Percentiles rank a stretch among this genome's conserved stretches.
phyloP scores from a whole-genome alignment of 1,140 invertebrate genomes.

The Drosophila kohkoa region DNA sequence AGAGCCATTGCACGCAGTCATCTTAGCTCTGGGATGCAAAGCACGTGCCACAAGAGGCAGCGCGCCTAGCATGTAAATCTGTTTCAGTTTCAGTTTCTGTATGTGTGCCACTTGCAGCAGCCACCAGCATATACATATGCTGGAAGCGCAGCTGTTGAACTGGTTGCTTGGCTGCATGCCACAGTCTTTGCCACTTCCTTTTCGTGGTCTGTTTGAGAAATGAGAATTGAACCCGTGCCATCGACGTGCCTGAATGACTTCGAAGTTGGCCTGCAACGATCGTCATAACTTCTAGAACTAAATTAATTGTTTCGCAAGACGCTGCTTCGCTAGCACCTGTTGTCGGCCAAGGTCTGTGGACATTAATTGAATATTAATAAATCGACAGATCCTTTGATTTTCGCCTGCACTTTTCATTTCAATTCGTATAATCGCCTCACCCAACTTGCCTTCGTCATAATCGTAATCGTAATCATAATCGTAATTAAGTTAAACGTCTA shows the following conservation, averaged over 20 bases:
- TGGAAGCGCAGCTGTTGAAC: slow-evolving; percentile 51
- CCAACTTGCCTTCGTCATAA: slow-evolving; percentile 49
- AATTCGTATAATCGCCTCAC: slow-evolving; percentile 48
- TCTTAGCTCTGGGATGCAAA: slow-evolving; percentile 32
- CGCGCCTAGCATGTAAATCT: slow-evolving; percentile 63
- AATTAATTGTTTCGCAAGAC: slow-evolving; percentile 71
- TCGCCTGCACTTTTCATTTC: slow-evolving; percentile 59
- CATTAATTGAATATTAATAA: slow-evolving; percentile 78
- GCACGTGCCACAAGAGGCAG: slow-evolving; percentile 61
- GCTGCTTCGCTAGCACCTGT: slow-evolving; percentile 58
- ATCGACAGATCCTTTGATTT: slow-evolving; percentile 61
- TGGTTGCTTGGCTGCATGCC: slow-evolving; percentile 54
- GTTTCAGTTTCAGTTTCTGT: slow-evolving; percentile 24
- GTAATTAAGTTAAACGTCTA: slow-evolving; percentile 71
- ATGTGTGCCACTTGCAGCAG: slow-evolving; percentile 53
- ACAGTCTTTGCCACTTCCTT: slow-evolving; percentile 81
- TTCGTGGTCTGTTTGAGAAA: slow-evolving; percentile 77
- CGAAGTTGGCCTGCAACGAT: slow-evolving; percentile 1
- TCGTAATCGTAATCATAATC: slow-evolving; percentile 61
- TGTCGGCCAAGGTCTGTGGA: slow-evolving; percentile 49
- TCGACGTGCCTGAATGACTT: slow-evolving; percentile 34
- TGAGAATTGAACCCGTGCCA: slow-evolving; percentile 65
- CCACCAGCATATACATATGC: slow-evolving; percentile 27
- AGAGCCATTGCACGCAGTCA: not conserved
- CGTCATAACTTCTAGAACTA: slow-evolving; percentile 52